Base-by-base conservation (phyloP, 2,113 vertebrate genomes). In the Kryptolebias marmoratus region DNA sequence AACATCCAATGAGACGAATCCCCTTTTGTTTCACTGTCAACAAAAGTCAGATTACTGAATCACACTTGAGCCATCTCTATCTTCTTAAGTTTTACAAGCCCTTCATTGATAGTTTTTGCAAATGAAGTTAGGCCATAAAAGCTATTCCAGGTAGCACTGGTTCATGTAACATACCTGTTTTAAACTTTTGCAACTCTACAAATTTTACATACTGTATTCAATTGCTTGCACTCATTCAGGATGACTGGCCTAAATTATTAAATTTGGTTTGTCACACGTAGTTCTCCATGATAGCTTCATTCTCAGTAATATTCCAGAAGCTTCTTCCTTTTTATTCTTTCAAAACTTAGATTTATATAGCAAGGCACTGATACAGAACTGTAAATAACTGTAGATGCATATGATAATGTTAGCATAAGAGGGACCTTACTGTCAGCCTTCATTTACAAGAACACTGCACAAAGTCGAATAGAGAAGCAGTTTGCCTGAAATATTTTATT, bases 381-480 rank as follows among this genome's bases (percentile, higher is more conserved):
- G 16, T 22, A n/a, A 18, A 18, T 22, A 52, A n/a, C 39, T 42
- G 18, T 12, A 64, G 44, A 64, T 53, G 30, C 50, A 64, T 44
- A 39, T 71, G 42, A 15, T 50, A 55, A 48, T 55, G 22, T 55
- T 13, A 13, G 50, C 44, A 57, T 52, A 39, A 31, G 27, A 67
- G 61, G 14, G 13, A 9, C 27, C 13, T 60, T 11, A 31, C 9
- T 39, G 12, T 57, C 4, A 49, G 47, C 47, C 11, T 42, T 44
- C 10, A 22, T 60, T 60, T 50, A 27, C 14, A 50, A 18, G 6
- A 53, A 5, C 11, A 7, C 6, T 49, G 30, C 32, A 59, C 31
- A 28, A 58, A 70, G 47, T 54, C 48, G 57, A 50, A 31, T 50
- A 73, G 15, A 44, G 32, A 27, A 5, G 59, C n/a, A 53, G 49